phyloP scores from a whole-genome alignment of 2,888 invertebrate species.

The Darwinula stevensoni region DNA sequence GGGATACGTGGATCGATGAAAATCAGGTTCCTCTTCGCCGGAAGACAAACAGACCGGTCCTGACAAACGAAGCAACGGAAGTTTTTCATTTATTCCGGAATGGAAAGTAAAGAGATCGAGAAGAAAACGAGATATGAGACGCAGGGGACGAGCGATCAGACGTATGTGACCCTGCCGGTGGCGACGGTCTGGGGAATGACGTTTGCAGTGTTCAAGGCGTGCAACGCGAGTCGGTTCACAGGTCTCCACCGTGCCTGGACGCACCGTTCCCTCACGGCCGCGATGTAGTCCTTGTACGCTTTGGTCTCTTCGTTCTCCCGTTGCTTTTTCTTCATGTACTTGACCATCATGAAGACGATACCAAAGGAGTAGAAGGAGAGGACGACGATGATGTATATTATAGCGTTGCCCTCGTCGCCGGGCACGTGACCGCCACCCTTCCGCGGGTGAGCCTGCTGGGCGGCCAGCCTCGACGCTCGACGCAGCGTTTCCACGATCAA shows the following conservation, averaged over 20 bases:
- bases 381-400: conserved; percentile 13
- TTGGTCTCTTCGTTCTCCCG: conserved; percentile 15
- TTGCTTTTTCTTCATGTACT: conserved; percentile 11
- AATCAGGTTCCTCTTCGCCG: too few species aligned
- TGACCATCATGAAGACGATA: conserved; percentile 12
- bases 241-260: conserved; percentile 9
- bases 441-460: too few species aligned
- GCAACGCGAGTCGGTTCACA: conserved; percentile 11
- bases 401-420: conserved; percentile 10
- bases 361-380: conserved; percentile 12
- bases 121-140: too few species aligned
- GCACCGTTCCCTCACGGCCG: conserved; percentile 10
- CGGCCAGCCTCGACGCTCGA: too few species aligned
- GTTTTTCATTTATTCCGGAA: too few species aligned
- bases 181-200: conserved; percentile 11
- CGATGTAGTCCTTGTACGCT: conserved; percentile 14
- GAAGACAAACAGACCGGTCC: too few species aligned
- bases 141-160: too few species aligned
- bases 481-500: too few species aligned
- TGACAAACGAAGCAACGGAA: too few species aligned
- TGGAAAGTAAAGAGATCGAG: too few species aligned
- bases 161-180: too few species aligned
- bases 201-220: conserved; percentile 12
- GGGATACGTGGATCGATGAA: too few species aligned
- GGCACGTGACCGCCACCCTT: not conserved